These are phyloP conservation scores for Carpatolechia fugitivella DNA, from an alignment of 2,888 invertebrate genomes.

Conservation along the genomic window DNA sequence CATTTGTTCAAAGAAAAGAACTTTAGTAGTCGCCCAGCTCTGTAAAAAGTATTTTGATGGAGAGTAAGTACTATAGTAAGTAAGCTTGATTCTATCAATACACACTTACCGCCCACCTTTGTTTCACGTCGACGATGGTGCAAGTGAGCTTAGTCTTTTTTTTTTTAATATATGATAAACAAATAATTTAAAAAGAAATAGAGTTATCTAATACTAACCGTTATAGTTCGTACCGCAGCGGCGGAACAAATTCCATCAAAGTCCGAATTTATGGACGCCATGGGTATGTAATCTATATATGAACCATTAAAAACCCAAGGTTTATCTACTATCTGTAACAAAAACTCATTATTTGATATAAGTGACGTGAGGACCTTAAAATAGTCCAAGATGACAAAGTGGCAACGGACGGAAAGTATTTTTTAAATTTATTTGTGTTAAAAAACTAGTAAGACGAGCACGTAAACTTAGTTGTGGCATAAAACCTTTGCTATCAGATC, in stretches of 20 bases:
- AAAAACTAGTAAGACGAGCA: no score
- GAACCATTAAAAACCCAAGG: conserved; percentile 45
- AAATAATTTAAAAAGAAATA: no score
- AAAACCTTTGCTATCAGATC: no score
- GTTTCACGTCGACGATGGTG: no score
- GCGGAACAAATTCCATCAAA: conserved; percentile 51
- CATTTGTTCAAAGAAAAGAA: conserved; percentile 29
- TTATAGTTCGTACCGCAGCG: conserved; percentile 37
- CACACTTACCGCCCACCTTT: no score
- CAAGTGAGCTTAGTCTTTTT: no score
- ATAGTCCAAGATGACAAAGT: not conserved
- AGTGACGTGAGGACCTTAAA: not conserved
- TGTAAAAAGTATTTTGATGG: conserved; percentile 24
- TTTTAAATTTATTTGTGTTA: no score
- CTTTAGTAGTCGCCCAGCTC: conserved; percentile 40
- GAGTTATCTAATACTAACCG: conserved; percentile 29
- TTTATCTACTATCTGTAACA: conserved; percentile 33
- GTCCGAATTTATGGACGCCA: conserved; percentile 36
- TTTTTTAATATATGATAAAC: no score
- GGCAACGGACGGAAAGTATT: not conserved
- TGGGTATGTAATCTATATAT: conserved; percentile 49
- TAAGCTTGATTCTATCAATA: no score
- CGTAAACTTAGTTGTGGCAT: no score
- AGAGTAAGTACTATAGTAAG: no score
- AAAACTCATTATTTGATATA: not conserved